Base-by-base conservation (phyloP, 2,113 vertebrate species). In the Turdus rufiventris region DNA sequence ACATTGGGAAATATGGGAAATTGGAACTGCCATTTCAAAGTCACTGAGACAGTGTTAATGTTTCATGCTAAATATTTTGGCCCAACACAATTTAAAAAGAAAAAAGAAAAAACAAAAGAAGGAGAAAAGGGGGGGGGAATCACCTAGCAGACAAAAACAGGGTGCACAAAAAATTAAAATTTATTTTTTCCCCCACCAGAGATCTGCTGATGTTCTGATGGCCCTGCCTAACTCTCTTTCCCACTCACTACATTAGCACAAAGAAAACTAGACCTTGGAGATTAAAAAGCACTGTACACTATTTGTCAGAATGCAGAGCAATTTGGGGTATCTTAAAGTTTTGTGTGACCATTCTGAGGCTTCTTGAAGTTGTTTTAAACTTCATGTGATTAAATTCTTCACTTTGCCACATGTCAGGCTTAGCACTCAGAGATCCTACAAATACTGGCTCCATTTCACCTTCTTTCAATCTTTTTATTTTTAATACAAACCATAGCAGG, bases 41-140 rank as follows among this genome's bases (percentile, higher is more conserved):
- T 86, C 86, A 60, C 23, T 1, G 3, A 89, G 51, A 80, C 17
- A 77, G 71, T 54, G 18, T 9, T 84, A 12, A n/a, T n/a, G 14
- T n/a, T 73, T 56, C 11, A 24, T 40, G 28, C 7, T 45, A n/a
- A 56, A 38, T 40, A 1, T 80, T 90, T 83, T 57, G 60, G 5
- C 29, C 15, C 25, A 68, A 57, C 4, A 14, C 20, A 48, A 48
- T 40, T 71, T 29, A 60, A 57, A 28, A 25, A 8, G 3, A 19
- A 6, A 18, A 6, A 5, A 7, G 5, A 20, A 7, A 28, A 26
- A 50, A 28, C n/a, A 50, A 28, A 38, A 15, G 2, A 4, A 10
- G 1, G 6, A 18, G 4, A 54, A 28, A 75, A 12, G 4, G 3
- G 16, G 5, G 5, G 10, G 0, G 2, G 28, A 12, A 21, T 14